Evolutionary conservation across 2,888 invertebrate species (phyloP), one percentile per base, ranked within the genome.

Genomic region (Cheilosia grossa): DNA sequence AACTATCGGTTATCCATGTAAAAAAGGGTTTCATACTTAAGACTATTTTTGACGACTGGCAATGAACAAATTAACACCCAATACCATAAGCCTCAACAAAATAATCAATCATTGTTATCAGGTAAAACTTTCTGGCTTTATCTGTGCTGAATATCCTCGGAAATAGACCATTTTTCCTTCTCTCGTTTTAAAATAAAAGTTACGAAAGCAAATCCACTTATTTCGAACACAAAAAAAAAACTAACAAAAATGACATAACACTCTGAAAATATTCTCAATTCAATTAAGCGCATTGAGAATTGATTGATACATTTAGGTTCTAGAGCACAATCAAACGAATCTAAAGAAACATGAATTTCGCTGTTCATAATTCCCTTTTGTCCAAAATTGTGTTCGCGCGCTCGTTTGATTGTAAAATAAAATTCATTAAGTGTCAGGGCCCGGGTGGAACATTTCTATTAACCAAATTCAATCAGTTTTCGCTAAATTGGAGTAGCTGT

Each of bases 231-330:
- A n/a, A n/a, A n/a, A 44, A 7, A n/a, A n/a, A 42, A 42, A 42
- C 5, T 24, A 37, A 54, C 47, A 4, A 10, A 37, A 37, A 47
- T 83, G 79, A 83, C 70, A 69, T 79, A 79, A 79, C 79, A 24
- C 37, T 74, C 83, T 79, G 24, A 79, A 82, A 74, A 83, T 83
- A 83, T 79, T 74, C 59, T 33, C 64, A 70, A 83, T 83, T 79
- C 79, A 83, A 83, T 83, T 83, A 74, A 59, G 58, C 58, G 44
- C 56, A 21, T 44, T 51, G 69, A 79, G 53, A 74, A 83, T 79
- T 79, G 83, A 83, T 83, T 83, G 79, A 83, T 83, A 79, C 74
- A 74, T 73, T 67, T 66, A 49, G 21, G 33, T 51, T 49, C 58
- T 37, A 15, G 30, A 61, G 69, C 63, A 27, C 59, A 72, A 73